These are phyloP conservation scores for Drosophila albomicans DNA, from an alignment of 1,140 invertebrate species.

Conservation along the genomic window DNA sequence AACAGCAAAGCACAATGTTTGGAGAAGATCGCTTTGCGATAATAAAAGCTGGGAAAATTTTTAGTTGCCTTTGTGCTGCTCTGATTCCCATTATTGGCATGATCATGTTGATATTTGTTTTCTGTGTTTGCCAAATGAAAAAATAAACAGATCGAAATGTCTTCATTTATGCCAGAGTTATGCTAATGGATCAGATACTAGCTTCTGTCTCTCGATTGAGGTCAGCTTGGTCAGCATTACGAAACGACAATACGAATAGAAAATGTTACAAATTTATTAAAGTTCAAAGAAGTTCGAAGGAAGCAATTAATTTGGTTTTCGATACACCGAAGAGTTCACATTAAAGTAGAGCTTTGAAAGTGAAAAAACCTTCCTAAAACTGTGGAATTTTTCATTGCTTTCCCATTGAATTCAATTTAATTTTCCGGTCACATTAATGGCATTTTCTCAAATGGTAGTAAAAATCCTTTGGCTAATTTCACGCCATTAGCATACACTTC, in stretches of 20 bases:
- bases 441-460: not conserved
- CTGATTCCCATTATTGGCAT: constrained; percentile 81
- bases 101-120: constrained; percentile 62
- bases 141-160: constrained; percentile 48
- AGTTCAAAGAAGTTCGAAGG: not conserved
- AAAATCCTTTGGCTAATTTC: not conserved
- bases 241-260: not conserved
- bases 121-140: constrained; percentile 33
- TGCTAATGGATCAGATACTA: constrained; percentile 73
- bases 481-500: not conserved
- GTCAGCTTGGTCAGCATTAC: constrained; percentile 3
- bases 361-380: too few species aligned
- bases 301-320: too few species aligned
- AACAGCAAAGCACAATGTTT: constrained; percentile 70
- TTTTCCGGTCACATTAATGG: not conserved
- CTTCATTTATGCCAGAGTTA: constrained; percentile 79
- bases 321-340: too few species aligned
- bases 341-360: too few species aligned
- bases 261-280: constrained; percentile 6
- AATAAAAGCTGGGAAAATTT: constrained; percentile 80
- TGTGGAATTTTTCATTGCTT: not conserved
- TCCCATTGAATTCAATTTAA: not conserved
- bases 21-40: constrained; percentile 67
- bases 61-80: constrained; percentile 67
- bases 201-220: constrained; percentile 33